These are phyloP conservation scores for Uloborus diversus DNA, from an alignment of 1,140 invertebrate genomes.

Conservation along the genomic window DNA sequence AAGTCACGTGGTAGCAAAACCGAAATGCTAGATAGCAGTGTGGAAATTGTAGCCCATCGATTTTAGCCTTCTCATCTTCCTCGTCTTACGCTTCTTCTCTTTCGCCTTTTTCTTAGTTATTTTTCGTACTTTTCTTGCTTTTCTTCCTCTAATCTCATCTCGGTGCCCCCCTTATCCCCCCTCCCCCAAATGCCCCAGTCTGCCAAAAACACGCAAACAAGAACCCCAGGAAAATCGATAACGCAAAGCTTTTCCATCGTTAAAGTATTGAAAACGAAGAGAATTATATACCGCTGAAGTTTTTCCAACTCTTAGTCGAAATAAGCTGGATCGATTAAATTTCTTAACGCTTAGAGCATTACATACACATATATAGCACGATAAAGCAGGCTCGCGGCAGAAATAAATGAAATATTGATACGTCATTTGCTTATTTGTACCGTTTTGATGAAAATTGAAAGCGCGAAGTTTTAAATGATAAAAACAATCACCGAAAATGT, in stretches of 20 bases:
- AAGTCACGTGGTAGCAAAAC: slow-evolving; percentile 32
- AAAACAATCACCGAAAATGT: no score
- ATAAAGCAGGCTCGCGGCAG: background rate
- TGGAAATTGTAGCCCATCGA: slow-evolving; percentile 28
- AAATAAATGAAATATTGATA: slow-evolving; percentile 3
- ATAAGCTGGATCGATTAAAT: slow-evolving; percentile 34
- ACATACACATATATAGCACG: slow-evolving; percentile 17
- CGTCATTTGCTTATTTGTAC: background rate
- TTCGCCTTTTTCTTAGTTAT: slow-evolving; percentile 37
- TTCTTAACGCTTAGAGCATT: slow-evolving; percentile 21
- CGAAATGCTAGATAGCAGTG: slow-evolving; percentile 31
- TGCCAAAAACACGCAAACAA: slow-evolving; percentile 55
- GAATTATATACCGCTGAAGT: slow-evolving; percentile 28
- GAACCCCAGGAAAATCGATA: slow-evolving; percentile 34
- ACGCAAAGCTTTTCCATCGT: slow-evolving; percentile 45
- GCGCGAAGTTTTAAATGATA: no score
- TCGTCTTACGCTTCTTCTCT: slow-evolving; percentile 36
- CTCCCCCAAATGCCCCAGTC: slow-evolving; percentile 33
- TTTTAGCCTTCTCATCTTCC: slow-evolving; percentile 34
- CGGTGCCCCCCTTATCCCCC: background rate
- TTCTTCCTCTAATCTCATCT: slow-evolving; percentile 52
- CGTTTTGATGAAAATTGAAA: slow-evolving; percentile 31
- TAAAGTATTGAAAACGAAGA: slow-evolving; percentile 54
- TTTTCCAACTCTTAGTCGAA: slow-evolving; percentile 38
- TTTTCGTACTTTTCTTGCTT: slow-evolving; percentile 46